phyloP scores from a whole-genome alignment of 2,888 invertebrate genomes.

The Callimorpha dominula region DNA sequence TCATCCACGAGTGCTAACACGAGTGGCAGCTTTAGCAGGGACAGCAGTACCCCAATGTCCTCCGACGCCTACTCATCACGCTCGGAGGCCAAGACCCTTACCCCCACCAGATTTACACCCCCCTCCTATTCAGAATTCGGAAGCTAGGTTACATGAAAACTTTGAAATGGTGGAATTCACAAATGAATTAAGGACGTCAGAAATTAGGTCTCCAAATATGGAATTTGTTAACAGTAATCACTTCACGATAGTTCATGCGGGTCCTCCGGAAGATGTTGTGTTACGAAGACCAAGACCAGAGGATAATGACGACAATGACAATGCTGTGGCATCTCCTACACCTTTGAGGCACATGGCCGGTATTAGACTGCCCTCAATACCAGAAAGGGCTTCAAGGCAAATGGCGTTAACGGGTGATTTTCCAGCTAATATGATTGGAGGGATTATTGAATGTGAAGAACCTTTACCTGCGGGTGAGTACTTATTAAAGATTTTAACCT shows the following conservation, averaged over 20 bases:
- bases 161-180: constrained; percentile 84
- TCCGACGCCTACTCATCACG: constrained; percentile 95
- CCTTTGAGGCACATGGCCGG: constrained; percentile 90
- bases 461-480: constrained; percentile 94
- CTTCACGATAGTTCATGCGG: constrained; percentile 84
- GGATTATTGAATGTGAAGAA: constrained; percentile 90
- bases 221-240: constrained; percentile 87
- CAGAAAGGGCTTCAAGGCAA: constrained; percentile 89
- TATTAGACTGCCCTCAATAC: constrained; percentile 93
- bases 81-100: constrained; percentile 88
- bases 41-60: constrained; percentile 90
- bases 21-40: constrained; percentile 87
- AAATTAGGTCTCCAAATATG: constrained; percentile 84
- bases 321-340: constrained; percentile 85
- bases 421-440: constrained; percentile 84
- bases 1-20: constrained; percentile 88
- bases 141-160: constrained; percentile 69
- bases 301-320: constrained; percentile 80
- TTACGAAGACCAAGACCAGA: constrained; percentile 79
- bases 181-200: constrained; percentile 81
- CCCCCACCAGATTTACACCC: constrained; percentile 86
- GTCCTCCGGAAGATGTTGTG: constrained; percentile 82
- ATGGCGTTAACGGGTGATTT: constrained; percentile 86
- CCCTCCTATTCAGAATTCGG: constrained; percentile 79
- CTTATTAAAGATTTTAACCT: constrained; percentile 10